Percentiles rank a stretch among this genome's conserved stretches.
Evolutionary conservation across 2,113 vertebrate genomes (phyloP).

Genomic region (Sinosuthora webbiana): DNA sequence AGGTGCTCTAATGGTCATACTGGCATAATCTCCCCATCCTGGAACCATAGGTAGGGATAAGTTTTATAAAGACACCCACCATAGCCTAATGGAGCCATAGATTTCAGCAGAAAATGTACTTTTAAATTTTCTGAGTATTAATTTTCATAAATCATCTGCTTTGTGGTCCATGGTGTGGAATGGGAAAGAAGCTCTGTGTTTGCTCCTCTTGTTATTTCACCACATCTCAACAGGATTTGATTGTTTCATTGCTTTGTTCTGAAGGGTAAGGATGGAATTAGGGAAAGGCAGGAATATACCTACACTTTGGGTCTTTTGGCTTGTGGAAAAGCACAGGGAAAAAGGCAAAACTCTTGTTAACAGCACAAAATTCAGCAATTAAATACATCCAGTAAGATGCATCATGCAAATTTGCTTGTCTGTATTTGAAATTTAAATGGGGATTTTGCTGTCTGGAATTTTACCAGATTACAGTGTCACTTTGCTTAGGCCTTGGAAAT

Average conservation of each 20-base stretch:
- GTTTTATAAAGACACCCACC: background rate
- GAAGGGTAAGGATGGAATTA: background rate
- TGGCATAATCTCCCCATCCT: background rate
- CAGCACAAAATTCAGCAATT: background rate
- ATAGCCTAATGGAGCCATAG: background rate
- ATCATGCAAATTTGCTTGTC: too few species aligned
- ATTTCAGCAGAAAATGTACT: background rate
- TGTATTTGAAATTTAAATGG: background rate
- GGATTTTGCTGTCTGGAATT: background rate
- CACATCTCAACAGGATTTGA: background rate
- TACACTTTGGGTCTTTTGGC: background rate
- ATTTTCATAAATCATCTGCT: background rate
- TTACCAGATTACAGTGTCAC: background rate
- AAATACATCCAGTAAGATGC: too few species aligned
- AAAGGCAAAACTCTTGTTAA: background rate
- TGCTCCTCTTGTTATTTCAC: background rate
- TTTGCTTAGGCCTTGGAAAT: background rate
- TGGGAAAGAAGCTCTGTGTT: background rate
- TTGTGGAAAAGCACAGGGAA: background rate
- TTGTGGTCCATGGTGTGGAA: accelerated
- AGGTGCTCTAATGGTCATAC: background rate
- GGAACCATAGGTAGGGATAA: background rate
- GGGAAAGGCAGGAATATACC: background rate
- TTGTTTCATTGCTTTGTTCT: background rate
- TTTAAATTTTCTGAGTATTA: background rate